These are phyloP conservation scores for Ophioninae sp. DNA, from an alignment of 2,888 invertebrate species.

Conservation along the genomic window DNA sequence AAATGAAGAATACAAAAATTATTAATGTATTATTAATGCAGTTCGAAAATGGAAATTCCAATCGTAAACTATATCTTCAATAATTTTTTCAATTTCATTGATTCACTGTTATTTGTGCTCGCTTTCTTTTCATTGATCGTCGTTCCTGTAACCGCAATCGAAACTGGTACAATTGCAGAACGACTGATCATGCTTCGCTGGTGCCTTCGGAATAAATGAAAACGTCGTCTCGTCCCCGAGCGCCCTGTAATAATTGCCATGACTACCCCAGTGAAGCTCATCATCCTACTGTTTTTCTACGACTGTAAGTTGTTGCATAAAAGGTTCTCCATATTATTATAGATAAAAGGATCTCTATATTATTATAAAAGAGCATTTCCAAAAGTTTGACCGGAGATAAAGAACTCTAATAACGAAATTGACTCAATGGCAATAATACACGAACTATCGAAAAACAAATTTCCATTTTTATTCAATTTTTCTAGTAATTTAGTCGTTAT, in stretches of 20 bases:
- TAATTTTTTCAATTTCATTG: not conserved
- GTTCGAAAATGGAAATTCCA: not conserved
- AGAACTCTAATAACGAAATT: too few species aligned
- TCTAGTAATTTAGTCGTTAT: too few species aligned
- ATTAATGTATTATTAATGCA: too few species aligned
- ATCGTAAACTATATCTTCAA: not conserved
- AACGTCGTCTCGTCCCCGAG: constrained; percentile 13
- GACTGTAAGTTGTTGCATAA: constrained; percentile 67
- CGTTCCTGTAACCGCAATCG: constrained; percentile 9
- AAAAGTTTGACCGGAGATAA: too few species aligned
- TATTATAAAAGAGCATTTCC: too few species aligned
- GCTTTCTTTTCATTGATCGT: constrained; percentile 45
- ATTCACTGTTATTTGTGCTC: constrained; percentile 7
- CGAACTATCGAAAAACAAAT: too few species aligned
- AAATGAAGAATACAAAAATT: too few species aligned
- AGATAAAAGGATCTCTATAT: too few species aligned
- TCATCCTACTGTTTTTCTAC: constrained; percentile 69
- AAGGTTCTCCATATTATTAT: not conserved
- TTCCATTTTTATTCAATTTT: too few species aligned
- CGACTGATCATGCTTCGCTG: constrained; percentile 38
- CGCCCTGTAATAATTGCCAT: constrained; percentile 65
- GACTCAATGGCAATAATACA: too few species aligned
- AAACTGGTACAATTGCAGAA: constrained; percentile 32
- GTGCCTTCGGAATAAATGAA: constrained; percentile 1
- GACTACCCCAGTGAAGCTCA: constrained; percentile 65